Evolutionary conservation across 2,797 vertebrate genomes (phyloP).

Genomic region (Cirrhinus molitorella): DNA sequence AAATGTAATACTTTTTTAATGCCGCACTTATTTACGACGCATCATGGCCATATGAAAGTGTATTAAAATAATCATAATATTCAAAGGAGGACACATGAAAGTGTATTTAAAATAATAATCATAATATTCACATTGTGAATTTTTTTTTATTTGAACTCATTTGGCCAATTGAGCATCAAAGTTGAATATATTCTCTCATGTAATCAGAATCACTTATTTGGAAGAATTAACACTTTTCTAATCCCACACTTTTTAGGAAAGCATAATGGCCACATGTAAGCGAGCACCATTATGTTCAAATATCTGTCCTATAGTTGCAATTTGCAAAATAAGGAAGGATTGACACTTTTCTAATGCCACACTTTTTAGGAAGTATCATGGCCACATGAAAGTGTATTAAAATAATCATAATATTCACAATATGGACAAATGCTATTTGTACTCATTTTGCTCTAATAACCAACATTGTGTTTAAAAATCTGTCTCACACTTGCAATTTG

Average conservation of each 20-base stretch:
- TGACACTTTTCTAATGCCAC: not conserved
- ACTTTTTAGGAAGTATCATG: not conserved
- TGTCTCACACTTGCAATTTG: not conserved
- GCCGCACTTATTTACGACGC: not conserved
- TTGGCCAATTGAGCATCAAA: not conserved
- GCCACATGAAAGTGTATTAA: not conserved
- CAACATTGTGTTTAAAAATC: not conserved
- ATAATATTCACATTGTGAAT: too few relatives aligned
- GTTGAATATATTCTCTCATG: not conserved
- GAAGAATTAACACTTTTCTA: too few relatives aligned
- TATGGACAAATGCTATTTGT: too few relatives aligned
- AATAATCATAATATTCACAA: not conserved
- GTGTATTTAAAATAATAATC: too few relatives aligned
- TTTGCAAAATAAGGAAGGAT: not conserved
- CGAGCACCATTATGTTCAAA: not conserved
- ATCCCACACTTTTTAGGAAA: too few relatives aligned
- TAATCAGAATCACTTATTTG: not conserved
- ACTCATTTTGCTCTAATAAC: not conserved
- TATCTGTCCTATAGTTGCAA: not conserved
- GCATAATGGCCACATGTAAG: too few relatives aligned
- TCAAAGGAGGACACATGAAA: too few relatives aligned
- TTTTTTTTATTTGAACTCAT: too few relatives aligned
- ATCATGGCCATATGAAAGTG: not conserved
- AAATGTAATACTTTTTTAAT: not conserved
- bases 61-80: not conserved